A percentile compares a stretch with the other conserved stretches of the same genome.
phyloP scores from a whole-genome alignment of 2,888 invertebrate genomes.

The Synergus umbraculus region DNA sequence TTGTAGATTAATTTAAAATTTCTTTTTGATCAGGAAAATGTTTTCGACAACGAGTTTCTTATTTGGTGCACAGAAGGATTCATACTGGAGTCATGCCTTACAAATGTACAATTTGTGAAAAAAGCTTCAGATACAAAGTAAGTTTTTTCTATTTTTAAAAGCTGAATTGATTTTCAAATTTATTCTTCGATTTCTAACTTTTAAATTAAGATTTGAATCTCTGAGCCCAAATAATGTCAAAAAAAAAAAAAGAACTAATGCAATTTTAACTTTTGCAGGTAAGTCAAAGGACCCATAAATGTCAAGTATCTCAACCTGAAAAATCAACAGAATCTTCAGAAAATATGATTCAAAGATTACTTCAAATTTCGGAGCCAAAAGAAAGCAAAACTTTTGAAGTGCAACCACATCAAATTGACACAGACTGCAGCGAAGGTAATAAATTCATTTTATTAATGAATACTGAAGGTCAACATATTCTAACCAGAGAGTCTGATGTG shows the following conservation, averaged over 20 bases:
- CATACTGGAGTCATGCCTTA: slow-evolving; percentile 93
- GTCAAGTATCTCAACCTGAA: slow-evolving; percentile 82
- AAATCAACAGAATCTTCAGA: slow-evolving; percentile 77
- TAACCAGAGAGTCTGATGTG: slow-evolving; percentile 63
- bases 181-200: slow-evolving; percentile 17
- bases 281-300: slow-evolving; percentile 90
- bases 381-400: slow-evolving; percentile 48
- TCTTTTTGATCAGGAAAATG: slow-evolving; percentile 83
- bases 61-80: slow-evolving; percentile 89
- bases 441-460: slow-evolving; percentile 71
- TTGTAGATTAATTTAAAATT: neutral
- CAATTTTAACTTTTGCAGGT: slow-evolving; percentile 78
- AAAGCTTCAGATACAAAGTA: slow-evolving; percentile 90
- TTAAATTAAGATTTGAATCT: neutral
- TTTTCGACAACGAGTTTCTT: slow-evolving; percentile 91
- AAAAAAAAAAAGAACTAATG: neutral
- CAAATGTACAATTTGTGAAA: slow-evolving; percentile 88
- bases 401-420: slow-evolving; percentile 52
- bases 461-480: slow-evolving; percentile 68
- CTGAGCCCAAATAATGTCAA: neutral
- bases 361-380: slow-evolving; percentile 55
- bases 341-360: slow-evolving; percentile 62
- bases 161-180: neutral
- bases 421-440: slow-evolving; percentile 64
- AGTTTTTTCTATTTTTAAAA: slow-evolving; percentile 42